Base-by-base conservation (phyloP, 2,797 vertebrate genomes). In the Natrix natrix region DNA sequence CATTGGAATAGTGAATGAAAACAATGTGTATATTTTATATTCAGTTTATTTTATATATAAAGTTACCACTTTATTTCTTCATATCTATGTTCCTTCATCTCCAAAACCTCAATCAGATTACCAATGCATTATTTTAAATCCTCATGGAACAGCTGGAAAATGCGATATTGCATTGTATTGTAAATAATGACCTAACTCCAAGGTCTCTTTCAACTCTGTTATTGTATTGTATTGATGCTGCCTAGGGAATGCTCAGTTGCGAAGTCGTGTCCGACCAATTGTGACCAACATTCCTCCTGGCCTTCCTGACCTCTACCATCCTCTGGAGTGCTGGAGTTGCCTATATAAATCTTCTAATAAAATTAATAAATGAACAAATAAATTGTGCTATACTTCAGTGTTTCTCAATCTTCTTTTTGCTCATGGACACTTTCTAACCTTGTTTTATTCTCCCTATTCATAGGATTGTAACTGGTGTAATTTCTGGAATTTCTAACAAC, bases 1-100 rank as follows among this genome's bases (percentile, higher is more conserved):
- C 6, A 91, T 94, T 88, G 3, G 1, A 89, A 92, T 87, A 74
- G 92, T 5, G 13, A 95, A 95, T 54, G 1, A 37, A 43, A 55
- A 91, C 91, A 12, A 26, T 89, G 63, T 86, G 59, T 93, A 2
- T 0, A 89, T 83, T 60, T 13, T 10, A 54, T 0, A 0, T 37
- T 43, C 43, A 43, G 43, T 43, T 3, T 43, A 43, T 43, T 43
- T 43, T 43, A 43, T 43, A 43, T 43, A 43, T 3, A 43, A 43
- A 43, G 43, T 32, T 13, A 57, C 54, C 17, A 3, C 1, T 26
- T 89, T 89, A 78, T 13, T 88, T 12, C 8, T 11, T 26, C 17
- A 10, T n/a, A 69, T 52, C 32, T 57, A 24, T 59, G 1, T 54
- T 86, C 16, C 54, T 86, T 63, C 37, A n/a, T 90, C 17, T 3